Evolutionary conservation across 2,888 invertebrate species (phyloP).

Genomic region (Dugesia japonica): DNA sequence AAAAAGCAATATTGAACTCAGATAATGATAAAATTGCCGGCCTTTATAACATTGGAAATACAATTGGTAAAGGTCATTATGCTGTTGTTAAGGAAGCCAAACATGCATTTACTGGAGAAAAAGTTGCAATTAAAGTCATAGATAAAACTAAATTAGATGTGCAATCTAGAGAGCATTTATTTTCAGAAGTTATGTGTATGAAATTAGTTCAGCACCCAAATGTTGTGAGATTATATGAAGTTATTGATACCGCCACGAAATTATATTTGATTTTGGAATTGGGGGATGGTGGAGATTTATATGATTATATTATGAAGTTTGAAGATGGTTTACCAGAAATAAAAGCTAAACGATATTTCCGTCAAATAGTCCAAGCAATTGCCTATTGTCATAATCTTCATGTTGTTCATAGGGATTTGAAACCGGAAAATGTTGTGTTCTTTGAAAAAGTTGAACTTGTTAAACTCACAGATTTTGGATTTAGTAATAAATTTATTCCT

Average conservation of each 20-base stretch:
- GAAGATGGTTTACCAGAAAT: conserved; percentile 59
- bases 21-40: conserved; percentile 51
- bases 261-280: conserved; percentile 72
- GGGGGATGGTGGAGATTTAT: conserved; percentile 92
- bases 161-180: conserved; percentile 79
- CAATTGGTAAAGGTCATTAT: conserved; percentile 91
- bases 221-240: conserved; percentile 90
- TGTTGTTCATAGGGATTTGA: conserved; percentile 76
- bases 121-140: conserved; percentile 88
- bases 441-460: conserved; percentile 89
- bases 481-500: conserved; percentile 70
- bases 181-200: conserved; percentile 75
- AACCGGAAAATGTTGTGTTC: conserved; percentile 97
- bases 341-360: conserved; percentile 65
- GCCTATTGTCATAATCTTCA: conserved; percentile 83
- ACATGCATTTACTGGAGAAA: conserved; percentile 95
- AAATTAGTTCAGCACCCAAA: conserved; percentile 97
- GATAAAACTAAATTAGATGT: conserved; percentile 94
- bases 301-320: conserved; percentile 92
- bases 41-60: conserved; percentile 86
- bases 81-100: conserved; percentile 90
- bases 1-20: too few relatives aligned
- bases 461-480: conserved; percentile 89
- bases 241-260: conserved; percentile 95
- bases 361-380: conserved; percentile 86